phyloP scores from a whole-genome alignment of 2,113 vertebrate genomes.

The Capreolus pygargus region DNA sequence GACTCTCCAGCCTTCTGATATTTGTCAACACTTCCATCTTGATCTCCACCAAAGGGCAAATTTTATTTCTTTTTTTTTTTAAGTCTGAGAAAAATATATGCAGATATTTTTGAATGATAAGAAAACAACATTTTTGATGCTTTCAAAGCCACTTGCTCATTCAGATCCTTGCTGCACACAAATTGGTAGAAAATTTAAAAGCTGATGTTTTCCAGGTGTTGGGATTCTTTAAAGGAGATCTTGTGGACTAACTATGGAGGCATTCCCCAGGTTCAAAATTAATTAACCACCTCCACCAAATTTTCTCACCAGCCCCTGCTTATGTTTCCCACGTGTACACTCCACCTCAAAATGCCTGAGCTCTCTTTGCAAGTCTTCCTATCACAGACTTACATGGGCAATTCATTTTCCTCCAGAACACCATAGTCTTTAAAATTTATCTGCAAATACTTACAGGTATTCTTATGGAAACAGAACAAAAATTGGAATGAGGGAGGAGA shows the following conservation, averaged over 20 bases:
- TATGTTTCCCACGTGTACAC: background rate
- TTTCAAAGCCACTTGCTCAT: background rate
- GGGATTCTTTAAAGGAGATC: background rate
- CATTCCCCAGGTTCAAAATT: background rate
- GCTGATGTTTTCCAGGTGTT: background rate
- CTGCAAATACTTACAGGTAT: background rate
- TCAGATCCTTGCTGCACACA: background rate
- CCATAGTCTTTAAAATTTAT: background rate
- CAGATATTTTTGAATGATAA: constrained; percentile 18
- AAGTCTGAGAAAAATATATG: background rate
- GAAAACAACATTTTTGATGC: constrained; percentile 16
- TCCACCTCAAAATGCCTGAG: background rate
- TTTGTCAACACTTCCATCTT: background rate
- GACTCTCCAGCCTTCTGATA: background rate
- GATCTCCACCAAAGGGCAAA: background rate
- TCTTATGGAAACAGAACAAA: background rate
- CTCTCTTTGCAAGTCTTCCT: background rate
- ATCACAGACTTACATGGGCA: background rate
- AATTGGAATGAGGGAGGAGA: background rate
- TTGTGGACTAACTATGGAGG: background rate
- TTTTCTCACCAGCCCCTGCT: background rate
- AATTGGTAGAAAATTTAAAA: background rate
- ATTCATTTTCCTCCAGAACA: background rate
- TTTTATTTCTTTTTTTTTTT: background rate
- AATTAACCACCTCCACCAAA: background rate